Evolutionary conservation across 2,888 invertebrate species (phyloP), one percentile per base, ranked within the genome.

Genomic region (Dioctria rufipes): DNA sequence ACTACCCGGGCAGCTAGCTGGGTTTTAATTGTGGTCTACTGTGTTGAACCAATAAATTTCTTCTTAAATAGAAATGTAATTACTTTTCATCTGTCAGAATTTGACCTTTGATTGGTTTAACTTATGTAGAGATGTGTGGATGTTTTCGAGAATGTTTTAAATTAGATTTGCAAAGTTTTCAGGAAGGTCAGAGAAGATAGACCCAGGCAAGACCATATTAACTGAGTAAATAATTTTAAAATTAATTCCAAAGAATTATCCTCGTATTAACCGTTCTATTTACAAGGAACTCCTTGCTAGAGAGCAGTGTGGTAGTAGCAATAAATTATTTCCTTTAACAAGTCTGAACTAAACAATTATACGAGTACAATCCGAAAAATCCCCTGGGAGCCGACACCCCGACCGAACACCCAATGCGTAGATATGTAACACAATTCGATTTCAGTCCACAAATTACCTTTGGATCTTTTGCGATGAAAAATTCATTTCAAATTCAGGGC

Each of bases 401-500:
- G 25, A 25, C 25, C 25, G 25, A 25, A 25, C 25, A 46, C 77
- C 49, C 61, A 43, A 43, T 66, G 61, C 40, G n/a, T 8, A 46
- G 13, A 11, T n/a, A 51, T 25, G 51, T 11, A 25, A 73, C 37
- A 25, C 6, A 11, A 25, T 13, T 6, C 40, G 46, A 46, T 43
- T 39, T 8, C 8, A 5, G 8, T 37, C 49, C 49, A 11, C 63
- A 46, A 25, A 58, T 13, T 8, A 13, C 6, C 43, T 46, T 43
- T 43, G 25, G 13, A 77, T 77, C 58, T 42, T 8, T 49, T 37
- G 40, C 25, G 9, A 54, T 25, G 73, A 13, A 25, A 25, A 25
- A 61, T n/a, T 77, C 25, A 77, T 77, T 77, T 77, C 63, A 46
- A 77, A 77, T 77, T 77, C 77, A 77, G 77, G 61, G 61, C 77